phyloP scores from a whole-genome alignment of 2,113 vertebrate species.

The Hippopotamus amphibius region DNA sequence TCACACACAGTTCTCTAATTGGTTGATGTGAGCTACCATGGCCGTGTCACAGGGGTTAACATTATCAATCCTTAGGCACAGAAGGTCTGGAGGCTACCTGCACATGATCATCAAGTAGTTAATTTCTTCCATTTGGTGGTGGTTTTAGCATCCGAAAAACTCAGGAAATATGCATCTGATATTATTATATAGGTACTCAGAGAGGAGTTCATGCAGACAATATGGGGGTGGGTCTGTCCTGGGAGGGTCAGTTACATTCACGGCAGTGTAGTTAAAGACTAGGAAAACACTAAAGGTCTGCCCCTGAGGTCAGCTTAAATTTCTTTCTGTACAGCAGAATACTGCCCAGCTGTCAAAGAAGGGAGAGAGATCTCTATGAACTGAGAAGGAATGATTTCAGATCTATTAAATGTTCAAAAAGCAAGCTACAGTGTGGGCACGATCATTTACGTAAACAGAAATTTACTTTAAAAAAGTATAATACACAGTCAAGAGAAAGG shows the following conservation, averaged over 20 bases:
- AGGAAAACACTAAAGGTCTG: background rate
- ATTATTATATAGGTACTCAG: background rate
- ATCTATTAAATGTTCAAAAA: background rate
- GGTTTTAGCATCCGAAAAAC: background rate
- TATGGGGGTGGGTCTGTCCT: background rate
- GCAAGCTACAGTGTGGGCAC: background rate
- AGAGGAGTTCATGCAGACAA: background rate
- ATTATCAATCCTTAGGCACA: background rate
- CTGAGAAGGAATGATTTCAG: background rate
- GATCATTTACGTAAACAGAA: background rate
- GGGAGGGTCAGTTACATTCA: background rate
- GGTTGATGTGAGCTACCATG: background rate
- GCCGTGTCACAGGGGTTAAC: background rate
- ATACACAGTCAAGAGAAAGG: background rate
- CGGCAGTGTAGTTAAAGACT: background rate
- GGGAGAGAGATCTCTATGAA: background rate
- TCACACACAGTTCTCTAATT: background rate
- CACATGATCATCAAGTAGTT: background rate
- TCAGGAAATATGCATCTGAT: background rate
- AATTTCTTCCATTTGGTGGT: background rate
- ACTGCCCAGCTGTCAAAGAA: background rate
- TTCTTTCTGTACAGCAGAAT: background rate
- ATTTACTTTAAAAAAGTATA: background rate
- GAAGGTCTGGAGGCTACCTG: background rate
- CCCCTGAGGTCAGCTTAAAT: background rate